phyloP scores from a whole-genome alignment of 2,113 vertebrate genomes.

The Oxyura jamaicensis region DNA sequence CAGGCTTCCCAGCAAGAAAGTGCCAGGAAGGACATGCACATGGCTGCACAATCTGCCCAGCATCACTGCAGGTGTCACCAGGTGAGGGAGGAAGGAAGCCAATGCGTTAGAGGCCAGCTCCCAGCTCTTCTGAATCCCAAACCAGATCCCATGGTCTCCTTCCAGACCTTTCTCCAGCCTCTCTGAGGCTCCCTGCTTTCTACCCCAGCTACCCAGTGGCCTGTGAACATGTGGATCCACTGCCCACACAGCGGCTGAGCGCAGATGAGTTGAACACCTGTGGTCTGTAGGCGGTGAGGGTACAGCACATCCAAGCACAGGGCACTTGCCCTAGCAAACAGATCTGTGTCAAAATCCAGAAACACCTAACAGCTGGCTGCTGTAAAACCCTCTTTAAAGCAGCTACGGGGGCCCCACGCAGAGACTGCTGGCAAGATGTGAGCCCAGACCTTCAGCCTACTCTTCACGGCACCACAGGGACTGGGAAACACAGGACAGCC shows the following conservation, averaged over 20 bases:
- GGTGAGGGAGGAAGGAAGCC: background rate
- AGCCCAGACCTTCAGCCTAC: background rate
- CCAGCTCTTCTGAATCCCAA: background rate
- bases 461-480: fast-evolving
- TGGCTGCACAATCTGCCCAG: background rate
- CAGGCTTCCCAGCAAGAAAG: background rate
- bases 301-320: background rate
- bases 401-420: background rate
- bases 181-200: background rate
- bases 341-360: background rate
- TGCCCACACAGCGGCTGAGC: background rate
- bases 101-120: background rate
- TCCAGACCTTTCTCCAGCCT: background rate
- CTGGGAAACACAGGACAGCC: fast-evolving
- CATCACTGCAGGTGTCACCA: background rate
- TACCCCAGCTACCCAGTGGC: background rate
- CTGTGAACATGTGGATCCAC: fast-evolving
- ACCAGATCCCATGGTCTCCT: background rate
- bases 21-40: background rate
- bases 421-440: background rate
- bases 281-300: fast-evolving
- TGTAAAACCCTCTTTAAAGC: background rate
- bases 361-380: background rate
- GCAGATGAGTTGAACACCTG: background rate
- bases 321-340: background rate